Percentiles rank a stretch among this genome's conserved stretches.
phyloP scores from a whole-genome alignment of 2,888 invertebrate species.

The Caenorhabditis imperialis region DNA sequence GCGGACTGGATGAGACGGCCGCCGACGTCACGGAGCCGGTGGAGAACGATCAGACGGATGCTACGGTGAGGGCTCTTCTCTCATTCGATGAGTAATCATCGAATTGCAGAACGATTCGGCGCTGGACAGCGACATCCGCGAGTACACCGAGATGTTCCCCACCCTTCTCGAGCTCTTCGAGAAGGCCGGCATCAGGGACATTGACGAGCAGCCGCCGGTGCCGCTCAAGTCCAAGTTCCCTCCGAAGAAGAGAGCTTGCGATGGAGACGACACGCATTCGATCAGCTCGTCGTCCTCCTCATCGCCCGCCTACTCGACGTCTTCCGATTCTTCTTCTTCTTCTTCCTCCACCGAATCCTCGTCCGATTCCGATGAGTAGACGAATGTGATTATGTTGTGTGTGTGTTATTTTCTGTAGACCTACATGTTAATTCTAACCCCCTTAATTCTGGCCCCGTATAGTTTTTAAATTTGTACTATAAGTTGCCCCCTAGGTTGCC shows the following conservation, averaged over 20 bases:
- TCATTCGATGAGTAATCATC: not conserved
- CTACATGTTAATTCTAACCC: constrained; percentile 29
- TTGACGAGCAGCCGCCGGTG: not conserved
- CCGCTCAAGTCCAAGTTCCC: constrained; percentile 10
- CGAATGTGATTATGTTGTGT: not conserved
- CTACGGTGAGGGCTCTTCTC: constrained; percentile 1
- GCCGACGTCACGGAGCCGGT: not conserved
- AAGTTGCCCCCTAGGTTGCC: constrained; percentile 32
- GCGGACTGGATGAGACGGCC: constrained; percentile 3
- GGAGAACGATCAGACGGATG: constrained; percentile 23
- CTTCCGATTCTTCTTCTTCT: constrained; percentile 14
- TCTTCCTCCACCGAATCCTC: too few species aligned
- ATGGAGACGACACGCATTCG: constrained; percentile 28
- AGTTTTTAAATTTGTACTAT: constrained; percentile 34
- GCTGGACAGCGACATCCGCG: constrained; percentile 20
- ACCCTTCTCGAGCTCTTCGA: constrained; percentile 22
- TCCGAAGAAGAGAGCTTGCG: constrained; percentile 7
- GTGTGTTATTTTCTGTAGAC: constrained; percentile 2
- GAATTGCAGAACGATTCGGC: constrained; percentile 16
- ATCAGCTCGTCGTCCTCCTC: constrained; percentile 20
- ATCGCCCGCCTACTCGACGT: constrained; percentile 3
- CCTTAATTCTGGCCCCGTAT: constrained; percentile 3
- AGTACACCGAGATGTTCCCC: constrained; percentile 49
- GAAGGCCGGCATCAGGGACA: constrained; percentile 32
- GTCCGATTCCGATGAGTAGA: not conserved